Conservation (phyloP, 1,140 invertebrate genomes). For the Cotesia vestalis region DNA sequence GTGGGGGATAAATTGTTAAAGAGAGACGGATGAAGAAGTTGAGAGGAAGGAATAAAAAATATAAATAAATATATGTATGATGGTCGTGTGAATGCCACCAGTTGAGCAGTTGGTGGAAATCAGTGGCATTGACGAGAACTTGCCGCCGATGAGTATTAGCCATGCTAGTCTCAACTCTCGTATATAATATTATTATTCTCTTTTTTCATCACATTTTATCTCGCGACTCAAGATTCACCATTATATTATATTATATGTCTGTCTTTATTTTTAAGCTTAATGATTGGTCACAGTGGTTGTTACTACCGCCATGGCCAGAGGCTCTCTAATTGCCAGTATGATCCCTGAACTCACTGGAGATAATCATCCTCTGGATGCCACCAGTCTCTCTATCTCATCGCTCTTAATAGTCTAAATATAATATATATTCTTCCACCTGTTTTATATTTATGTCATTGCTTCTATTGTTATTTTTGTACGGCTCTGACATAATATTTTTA, state of each 20-base stretch:
- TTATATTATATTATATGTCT: background rate
- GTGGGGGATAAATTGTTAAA: slow-evolving; percentile 7
- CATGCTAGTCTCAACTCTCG: slow-evolving; percentile 8
- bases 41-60: slow-evolving; percentile 18
- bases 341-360: slow-evolving; percentile 32
- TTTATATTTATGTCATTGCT: background rate
- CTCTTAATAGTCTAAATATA: slow-evolving; percentile 7
- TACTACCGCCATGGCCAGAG: slow-evolving; percentile 15
- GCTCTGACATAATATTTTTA: too few species aligned
- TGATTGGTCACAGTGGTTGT: slow-evolving; percentile 18
- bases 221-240: too few species aligned
- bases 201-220: background rate
- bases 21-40: background rate
- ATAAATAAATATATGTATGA: slow-evolving; percentile 8
- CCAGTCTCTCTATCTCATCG: background rate
- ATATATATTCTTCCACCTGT: background rate
- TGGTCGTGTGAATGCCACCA: slow-evolving; percentile 22
- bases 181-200: background rate
- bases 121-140: slow-evolving; percentile 24
- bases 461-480: background rate
- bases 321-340: slow-evolving; percentile 37
- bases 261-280: background rate
- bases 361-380: slow-evolving; percentile 30
- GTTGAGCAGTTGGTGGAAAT: slow-evolving; percentile 27
- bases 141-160: slow-evolving; percentile 12